These are phyloP conservation scores for Drosophila ezoana DNA, from an alignment of 2,888 invertebrate genomes.

Conservation along the genomic window DNA sequence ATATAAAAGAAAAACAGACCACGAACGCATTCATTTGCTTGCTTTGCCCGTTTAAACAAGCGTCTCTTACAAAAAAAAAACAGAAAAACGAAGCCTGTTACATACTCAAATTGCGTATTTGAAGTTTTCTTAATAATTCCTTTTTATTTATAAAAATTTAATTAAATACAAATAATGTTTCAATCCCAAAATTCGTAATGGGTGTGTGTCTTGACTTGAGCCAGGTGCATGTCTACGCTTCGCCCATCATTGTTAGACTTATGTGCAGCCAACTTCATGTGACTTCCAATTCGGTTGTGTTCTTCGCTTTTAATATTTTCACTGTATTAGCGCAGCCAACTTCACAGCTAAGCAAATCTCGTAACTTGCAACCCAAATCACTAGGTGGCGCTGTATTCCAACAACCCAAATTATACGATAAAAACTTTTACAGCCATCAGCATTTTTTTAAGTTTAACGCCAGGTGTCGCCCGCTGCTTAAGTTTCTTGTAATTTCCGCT, in stretches of 20 bases:
- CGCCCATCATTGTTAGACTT: no score
- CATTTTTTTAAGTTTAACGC: neutral
- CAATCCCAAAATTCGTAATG: neutral
- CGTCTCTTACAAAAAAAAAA: neutral
- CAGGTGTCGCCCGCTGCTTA: no score
- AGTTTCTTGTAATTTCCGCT: neutral
- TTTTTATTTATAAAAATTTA: neutral
- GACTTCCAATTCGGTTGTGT: neutral
- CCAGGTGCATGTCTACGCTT: neutral
- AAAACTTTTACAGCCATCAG: neutral
- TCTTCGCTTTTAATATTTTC: neutral
- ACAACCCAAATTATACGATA: no score
- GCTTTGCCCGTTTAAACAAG: no score
- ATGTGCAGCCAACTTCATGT: neutral
- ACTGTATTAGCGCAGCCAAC: slow-evolving; percentile 8
- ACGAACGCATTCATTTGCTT: slow-evolving; percentile 2
- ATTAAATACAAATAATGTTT: no score
- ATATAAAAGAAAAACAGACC: slow-evolving; percentile 36
- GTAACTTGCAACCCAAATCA: neutral
- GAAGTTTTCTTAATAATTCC: neutral
- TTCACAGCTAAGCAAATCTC: neutral
- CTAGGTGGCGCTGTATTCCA: neutral
- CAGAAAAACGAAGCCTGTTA: neutral
- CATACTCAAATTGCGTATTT: neutral
- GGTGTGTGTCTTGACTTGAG: neutral